These are phyloP conservation scores for Conus canariensis DNA, from an alignment of 2,888 invertebrate species.

Conservation along the genomic window DNA sequence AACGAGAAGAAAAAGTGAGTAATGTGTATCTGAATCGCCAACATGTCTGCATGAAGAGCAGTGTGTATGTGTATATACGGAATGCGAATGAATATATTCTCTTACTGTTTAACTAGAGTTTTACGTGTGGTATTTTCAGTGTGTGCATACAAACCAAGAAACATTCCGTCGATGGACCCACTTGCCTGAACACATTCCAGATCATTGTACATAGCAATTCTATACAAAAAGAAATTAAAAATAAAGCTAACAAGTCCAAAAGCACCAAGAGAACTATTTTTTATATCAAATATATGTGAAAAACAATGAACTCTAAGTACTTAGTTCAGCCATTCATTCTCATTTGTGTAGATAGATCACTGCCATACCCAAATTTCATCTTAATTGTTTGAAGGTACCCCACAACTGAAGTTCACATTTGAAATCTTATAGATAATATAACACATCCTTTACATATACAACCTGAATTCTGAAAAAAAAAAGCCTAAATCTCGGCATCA, in stretches of 20 bases:
- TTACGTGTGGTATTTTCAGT: background rate
- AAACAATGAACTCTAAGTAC: no score
- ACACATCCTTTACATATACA: no score
- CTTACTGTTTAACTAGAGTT: background rate
- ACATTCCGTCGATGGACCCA: background rate
- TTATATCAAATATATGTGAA: background rate
- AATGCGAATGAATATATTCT: background rate
- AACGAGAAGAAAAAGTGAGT: background rate
- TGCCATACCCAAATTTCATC: background rate
- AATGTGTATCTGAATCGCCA: background rate
- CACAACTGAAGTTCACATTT: no score
- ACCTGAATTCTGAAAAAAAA: no score
- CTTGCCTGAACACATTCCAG: background rate
- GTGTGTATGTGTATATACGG: background rate
- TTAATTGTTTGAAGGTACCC: background rate
- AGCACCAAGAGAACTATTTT: background rate
- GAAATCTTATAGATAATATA: no score
- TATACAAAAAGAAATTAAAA: background rate
- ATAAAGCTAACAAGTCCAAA: background rate
- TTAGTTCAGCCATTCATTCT: no score
- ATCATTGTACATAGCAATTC: background rate
- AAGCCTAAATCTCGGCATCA: no score
- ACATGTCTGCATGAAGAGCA: background rate
- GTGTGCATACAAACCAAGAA: background rate
- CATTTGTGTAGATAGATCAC: background rate